phyloP scores from a whole-genome alignment of 2,797 vertebrate species.

The Galagoides demidoff region DNA sequence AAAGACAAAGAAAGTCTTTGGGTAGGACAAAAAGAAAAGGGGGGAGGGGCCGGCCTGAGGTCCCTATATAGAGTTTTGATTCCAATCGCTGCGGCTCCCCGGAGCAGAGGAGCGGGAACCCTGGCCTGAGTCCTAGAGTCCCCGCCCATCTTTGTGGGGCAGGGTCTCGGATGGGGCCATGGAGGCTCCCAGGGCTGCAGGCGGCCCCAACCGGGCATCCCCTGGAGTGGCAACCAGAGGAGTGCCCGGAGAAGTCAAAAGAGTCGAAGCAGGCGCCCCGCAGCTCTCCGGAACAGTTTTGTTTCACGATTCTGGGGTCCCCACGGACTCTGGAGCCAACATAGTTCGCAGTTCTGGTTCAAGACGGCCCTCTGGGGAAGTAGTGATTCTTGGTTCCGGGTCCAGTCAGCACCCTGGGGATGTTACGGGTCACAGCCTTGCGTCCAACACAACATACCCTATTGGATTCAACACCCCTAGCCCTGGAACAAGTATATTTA shows the following conservation, averaged over 20 bases:
- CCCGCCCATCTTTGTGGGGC: not conserved
- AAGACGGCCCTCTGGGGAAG: not conserved
- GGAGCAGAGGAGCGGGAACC: not conserved
- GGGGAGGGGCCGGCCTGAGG: not conserved
- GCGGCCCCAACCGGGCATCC: not conserved
- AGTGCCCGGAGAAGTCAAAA: not conserved
- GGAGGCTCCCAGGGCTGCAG: not conserved
- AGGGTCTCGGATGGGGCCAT: slow-evolving; percentile 35
- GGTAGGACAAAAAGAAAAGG: not conserved
- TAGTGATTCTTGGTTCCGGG: not conserved
- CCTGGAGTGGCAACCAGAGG: not conserved
- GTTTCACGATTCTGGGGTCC: not conserved
- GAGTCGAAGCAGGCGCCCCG: not conserved
- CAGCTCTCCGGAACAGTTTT: not conserved
- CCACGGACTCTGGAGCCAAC: not conserved
- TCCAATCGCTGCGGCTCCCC: not conserved
- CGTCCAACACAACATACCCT: not conserved
- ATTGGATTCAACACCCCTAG: not conserved
- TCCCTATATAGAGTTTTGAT: not conserved
- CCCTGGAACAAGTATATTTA: slow-evolving; percentile 4
- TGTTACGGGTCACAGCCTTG: not conserved
- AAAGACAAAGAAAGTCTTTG: slow-evolving; percentile 54
- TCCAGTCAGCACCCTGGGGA: not conserved
- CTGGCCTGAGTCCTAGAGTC: not conserved
- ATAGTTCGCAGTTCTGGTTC: not conserved